Conservation (phyloP, 2,797 vertebrate species). For the Enteromius argenteus region DNA sequence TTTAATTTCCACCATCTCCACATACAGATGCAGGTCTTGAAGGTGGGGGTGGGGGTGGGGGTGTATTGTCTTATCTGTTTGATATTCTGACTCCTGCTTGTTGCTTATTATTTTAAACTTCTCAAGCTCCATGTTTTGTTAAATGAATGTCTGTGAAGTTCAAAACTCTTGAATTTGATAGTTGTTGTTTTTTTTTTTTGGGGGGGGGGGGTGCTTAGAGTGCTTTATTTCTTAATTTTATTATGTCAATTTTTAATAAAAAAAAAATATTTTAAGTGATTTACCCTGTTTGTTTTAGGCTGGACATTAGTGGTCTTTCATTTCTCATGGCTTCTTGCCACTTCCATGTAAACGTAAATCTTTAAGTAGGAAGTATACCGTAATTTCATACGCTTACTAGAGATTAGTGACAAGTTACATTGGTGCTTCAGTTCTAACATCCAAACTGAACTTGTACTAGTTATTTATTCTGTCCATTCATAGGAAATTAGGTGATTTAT, state of each 20-base stretch:
- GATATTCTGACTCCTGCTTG: neutral
- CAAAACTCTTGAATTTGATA: constrained; percentile 8
- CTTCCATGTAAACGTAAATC: neutral
- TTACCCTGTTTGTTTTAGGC: constrained; percentile 12
- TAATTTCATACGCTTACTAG: neutral
- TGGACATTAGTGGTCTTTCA: constrained; percentile 3
- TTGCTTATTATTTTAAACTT: constrained; percentile 22
- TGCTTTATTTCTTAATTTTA: constrained; percentile 17
- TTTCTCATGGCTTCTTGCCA: neutral
- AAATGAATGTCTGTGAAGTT: constrained; percentile 1
- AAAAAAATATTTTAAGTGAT: constrained; percentile 4
- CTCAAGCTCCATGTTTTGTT: neutral
- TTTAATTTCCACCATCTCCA: neutral
- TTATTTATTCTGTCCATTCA: neutral
- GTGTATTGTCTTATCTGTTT: neutral
- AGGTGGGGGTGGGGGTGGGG: neutral
- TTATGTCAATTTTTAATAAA: neutral
- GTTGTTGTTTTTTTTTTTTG: neutral
- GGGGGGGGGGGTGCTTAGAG: neutral
- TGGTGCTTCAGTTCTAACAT: constrained; percentile 21
- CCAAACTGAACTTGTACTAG: neutral
- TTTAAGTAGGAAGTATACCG: neutral
- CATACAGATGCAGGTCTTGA: constrained; percentile 9
- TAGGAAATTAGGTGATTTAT: constrained; percentile 10
- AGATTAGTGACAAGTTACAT: constrained; percentile 2